Percentiles rank a stretch among this genome's conserved stretches.
These are phyloP conservation scores for Jordanella pulchra DNA, from an alignment of 2,797 vertebrate genomes.

Conservation along the genomic window DNA sequence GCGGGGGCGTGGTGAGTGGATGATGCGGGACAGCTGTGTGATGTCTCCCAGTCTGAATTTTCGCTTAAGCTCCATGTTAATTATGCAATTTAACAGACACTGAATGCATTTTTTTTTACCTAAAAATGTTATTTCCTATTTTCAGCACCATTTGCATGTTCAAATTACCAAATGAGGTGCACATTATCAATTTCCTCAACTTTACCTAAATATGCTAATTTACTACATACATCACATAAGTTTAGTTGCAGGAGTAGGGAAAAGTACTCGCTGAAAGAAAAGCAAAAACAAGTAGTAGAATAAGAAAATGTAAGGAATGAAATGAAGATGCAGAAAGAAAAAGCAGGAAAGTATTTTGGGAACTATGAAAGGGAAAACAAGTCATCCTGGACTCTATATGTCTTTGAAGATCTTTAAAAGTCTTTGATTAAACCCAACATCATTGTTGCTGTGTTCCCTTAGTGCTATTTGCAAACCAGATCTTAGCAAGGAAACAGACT, in stretches of 20 bases:
- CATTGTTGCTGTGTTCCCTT: conserved; percentile 67
- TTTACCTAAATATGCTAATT: conserved; percentile 7
- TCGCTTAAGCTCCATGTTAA: too few relatives aligned
- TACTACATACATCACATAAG: conserved; percentile 10
- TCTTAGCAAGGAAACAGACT: conserved; percentile 42
- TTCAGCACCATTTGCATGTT: background rate
- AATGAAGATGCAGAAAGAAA: conserved; percentile 12
- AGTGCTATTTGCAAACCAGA: conserved; percentile 69
- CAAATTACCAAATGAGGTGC: background rate
- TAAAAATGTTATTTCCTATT: too few relatives aligned
- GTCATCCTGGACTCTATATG: conserved; percentile 59
- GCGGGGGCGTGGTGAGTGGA: too few relatives aligned
- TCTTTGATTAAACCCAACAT: conserved; percentile 79
- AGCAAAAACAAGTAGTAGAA: conserved; percentile 7
- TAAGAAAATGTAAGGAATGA: conserved; percentile 9
- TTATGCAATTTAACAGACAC: too few relatives aligned
- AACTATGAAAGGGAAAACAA: conserved; percentile 55
- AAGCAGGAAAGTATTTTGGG: conserved; percentile 51
- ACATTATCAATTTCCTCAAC: background rate
- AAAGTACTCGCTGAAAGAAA: conserved; percentile 14
- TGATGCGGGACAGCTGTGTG: too few relatives aligned
- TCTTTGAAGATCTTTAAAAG: conserved; percentile 75
- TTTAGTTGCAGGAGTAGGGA: conserved; percentile 1
- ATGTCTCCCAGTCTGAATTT: too few relatives aligned
- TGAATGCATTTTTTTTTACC: too few relatives aligned